Conservation (phyloP, 2,113 vertebrate genomes). For the Eidolon helvum region DNA sequence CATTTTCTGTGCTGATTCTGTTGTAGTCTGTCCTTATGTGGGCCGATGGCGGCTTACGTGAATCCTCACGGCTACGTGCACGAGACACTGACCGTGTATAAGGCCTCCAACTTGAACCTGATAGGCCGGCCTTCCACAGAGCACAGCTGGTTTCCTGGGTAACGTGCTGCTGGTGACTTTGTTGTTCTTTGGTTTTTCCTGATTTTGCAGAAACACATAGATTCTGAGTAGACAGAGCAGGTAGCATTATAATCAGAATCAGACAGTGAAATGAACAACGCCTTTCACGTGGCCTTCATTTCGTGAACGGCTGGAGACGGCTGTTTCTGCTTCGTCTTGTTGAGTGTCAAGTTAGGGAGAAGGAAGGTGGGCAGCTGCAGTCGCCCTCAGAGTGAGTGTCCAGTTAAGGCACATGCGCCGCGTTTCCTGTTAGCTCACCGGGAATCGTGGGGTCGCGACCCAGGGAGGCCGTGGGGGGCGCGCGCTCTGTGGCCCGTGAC, state of each 20-base stretch:
- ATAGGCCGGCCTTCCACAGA: conserved; percentile 93
- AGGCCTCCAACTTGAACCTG: conserved; percentile 93
- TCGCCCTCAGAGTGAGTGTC: background rate
- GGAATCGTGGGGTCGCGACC: too few species aligned
- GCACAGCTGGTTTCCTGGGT: conserved; percentile 99
- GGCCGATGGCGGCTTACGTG: conserved; percentile 98
- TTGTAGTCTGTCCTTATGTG: conserved; percentile 93
- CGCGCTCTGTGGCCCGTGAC: too few species aligned
- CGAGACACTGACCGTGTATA: conserved; percentile 97
- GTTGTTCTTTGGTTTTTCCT: background rate
- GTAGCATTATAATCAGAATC: background rate
- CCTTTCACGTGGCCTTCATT: background rate
- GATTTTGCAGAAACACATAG: background rate
- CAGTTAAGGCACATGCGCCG: too few species aligned
- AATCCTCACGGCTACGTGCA: conserved; percentile 98
- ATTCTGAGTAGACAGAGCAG: background rate
- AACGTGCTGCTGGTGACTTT: conserved; percentile 60
- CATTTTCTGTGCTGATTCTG: background rate
- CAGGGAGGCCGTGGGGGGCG: too few species aligned
- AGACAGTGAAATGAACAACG: background rate
- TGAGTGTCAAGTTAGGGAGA: background rate
- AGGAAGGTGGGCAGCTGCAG: background rate
- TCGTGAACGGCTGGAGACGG: background rate
- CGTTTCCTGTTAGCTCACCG: background rate
- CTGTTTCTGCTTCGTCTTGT: accelerated